These are phyloP conservation scores for Leptinotarsa undecemlineata DNA, from an alignment of 1,140 invertebrate genomes.

Conservation along the genomic window DNA sequence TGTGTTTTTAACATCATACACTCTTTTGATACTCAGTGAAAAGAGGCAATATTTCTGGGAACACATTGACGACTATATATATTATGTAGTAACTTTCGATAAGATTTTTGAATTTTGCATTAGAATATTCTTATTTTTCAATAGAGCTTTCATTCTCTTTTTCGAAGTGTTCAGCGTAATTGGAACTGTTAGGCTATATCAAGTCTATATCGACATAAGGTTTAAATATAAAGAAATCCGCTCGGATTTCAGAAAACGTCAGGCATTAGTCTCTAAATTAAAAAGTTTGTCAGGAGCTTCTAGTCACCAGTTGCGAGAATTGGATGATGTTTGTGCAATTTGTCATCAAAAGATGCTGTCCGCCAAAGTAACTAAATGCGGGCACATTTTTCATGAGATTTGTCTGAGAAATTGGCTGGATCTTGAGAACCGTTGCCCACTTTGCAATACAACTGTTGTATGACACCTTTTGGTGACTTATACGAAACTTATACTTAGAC, in stretches of 20 bases:
- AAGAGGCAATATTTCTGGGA: conserved; percentile 90
- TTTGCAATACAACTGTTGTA: conserved; percentile 81
- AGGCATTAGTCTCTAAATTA: conserved; percentile 91
- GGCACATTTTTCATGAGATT: conserved; percentile 93
- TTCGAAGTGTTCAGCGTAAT: conserved; percentile 66
- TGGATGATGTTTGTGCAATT: conserved; percentile 94
- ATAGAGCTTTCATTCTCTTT: conserved; percentile 90
- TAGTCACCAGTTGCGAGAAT: conserved; percentile 68
- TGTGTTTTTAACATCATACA: conserved; percentile 86
- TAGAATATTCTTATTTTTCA: conserved; percentile 92
- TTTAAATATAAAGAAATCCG: conserved; percentile 89
- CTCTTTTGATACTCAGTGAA: conserved; percentile 85
- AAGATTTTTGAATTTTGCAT: conserved; percentile 91
- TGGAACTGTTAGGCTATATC: conserved; percentile 92
- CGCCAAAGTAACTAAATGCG: conserved; percentile 92
- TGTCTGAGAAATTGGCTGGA: conserved; percentile 96
- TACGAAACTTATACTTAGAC: no score
- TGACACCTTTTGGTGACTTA: conserved; percentile 48
- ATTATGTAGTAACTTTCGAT: conserved; percentile 87
- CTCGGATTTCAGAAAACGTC: conserved; percentile 90
- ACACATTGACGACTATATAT: conserved; percentile 91
- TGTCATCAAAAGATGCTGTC: conserved; percentile 91
- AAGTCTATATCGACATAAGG: conserved; percentile 98
- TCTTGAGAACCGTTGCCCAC: conserved; percentile 80
- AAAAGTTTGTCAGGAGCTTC: conserved; percentile 85